phyloP scores from a whole-genome alignment of 2,113 vertebrate species.

The Varanus komodoensis region DNA sequence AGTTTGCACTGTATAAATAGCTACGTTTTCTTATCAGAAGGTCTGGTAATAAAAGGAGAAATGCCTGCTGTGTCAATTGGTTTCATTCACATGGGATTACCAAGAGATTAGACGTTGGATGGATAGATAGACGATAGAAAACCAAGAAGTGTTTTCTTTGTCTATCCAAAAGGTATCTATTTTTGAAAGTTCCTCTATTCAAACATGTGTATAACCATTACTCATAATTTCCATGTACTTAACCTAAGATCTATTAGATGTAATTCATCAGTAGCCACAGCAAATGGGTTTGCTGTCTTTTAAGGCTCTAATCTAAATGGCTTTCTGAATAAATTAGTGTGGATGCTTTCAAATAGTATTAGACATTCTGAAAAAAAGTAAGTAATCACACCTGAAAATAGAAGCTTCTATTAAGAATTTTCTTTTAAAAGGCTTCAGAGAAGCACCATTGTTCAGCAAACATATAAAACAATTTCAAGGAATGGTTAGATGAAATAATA shows the following conservation, averaged over 20 bases:
- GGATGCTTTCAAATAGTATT: slow-evolving; percentile 29
- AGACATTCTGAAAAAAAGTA: slow-evolving; percentile 48
- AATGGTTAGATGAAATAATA: slow-evolving; percentile 59
- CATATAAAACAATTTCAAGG: slow-evolving; percentile 55
- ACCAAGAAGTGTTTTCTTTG: slow-evolving; percentile 12
- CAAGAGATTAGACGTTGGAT: background rate
- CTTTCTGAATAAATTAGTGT: slow-evolving; percentile 31
- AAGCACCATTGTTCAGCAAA: slow-evolving; percentile 58
- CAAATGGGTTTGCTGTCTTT: slow-evolving; percentile 55
- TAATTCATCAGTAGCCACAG: slow-evolving; percentile 60
- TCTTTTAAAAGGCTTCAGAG: slow-evolving; percentile 51
- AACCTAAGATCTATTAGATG: slow-evolving; percentile 48
- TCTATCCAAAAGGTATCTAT: slow-evolving; percentile 47
- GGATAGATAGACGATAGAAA: slow-evolving; percentile 19
- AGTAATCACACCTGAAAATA: background rate
- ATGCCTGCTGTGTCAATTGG: slow-evolving; percentile 42
- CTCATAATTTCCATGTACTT: slow-evolving; percentile 64
- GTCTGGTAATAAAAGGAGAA: slow-evolving; percentile 58
- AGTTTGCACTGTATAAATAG: slow-evolving; percentile 62
- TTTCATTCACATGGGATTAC: slow-evolving; percentile 57
- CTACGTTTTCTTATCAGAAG: slow-evolving; percentile 70
- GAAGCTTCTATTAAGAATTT: slow-evolving; percentile 28
- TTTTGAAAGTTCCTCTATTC: slow-evolving; percentile 38
- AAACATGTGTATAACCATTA: slow-evolving; percentile 68
- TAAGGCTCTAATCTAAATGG: slow-evolving; percentile 39